A percentile compares a stretch with the other conserved stretches of the same genome.
Conservation (phyloP, 2,888 invertebrate species). For the Conomelus anceps region DNA sequence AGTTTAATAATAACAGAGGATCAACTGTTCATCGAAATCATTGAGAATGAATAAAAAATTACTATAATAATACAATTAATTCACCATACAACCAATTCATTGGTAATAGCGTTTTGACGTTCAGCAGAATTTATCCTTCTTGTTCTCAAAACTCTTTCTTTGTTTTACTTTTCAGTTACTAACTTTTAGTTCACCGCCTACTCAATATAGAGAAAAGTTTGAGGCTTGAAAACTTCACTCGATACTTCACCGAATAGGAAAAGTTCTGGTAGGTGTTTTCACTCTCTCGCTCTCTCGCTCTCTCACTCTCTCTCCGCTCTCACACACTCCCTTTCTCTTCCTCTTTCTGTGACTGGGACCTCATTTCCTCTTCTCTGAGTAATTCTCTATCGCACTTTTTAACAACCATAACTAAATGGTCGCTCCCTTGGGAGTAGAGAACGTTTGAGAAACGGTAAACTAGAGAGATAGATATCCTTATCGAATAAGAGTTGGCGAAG, state of each 20-base stretch:
- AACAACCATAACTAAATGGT: not conserved
- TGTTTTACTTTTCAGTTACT: not conserved
- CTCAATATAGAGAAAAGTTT: not conserved
- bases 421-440: not conserved
- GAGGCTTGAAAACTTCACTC: not conserved
- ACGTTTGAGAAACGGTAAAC: not conserved
- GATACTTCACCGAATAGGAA: not conserved
- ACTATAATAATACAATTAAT: too few species aligned
- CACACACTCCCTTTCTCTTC: not conserved
- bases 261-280: not conserved
- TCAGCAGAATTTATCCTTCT: not conserved
- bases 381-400: not conserved
- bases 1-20: too few species aligned
- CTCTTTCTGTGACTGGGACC: not conserved
- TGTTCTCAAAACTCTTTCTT: not conserved
- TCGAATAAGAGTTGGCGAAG: not conserved
- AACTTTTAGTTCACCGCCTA: not conserved
- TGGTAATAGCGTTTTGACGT: not conserved
- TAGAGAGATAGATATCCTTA: not conserved
- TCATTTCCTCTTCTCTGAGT: not conserved
- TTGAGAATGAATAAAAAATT: not conserved
- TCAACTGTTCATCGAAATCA: too few species aligned
- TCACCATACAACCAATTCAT: not conserved
- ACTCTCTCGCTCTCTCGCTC: not conserved
- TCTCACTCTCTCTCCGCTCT: not conserved